These are phyloP conservation scores for Saturnia japonica DNA, from an alignment of 2,888 invertebrate species.

Conservation along the genomic window DNA sequence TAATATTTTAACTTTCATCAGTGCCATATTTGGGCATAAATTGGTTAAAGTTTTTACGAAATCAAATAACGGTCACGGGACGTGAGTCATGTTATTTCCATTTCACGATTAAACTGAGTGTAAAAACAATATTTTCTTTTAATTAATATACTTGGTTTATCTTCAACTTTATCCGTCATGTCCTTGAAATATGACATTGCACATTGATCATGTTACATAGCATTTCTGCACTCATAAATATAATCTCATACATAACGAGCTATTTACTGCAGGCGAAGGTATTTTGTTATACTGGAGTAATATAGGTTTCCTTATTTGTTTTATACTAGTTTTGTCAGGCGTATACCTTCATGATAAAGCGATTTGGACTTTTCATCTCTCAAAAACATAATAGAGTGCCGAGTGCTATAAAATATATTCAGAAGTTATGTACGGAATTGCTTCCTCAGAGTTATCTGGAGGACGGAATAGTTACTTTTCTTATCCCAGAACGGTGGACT, in stretches of 20 bases:
- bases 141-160: slow-evolving; percentile 24
- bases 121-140: background rate
- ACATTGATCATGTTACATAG: slow-evolving; percentile 42
- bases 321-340: background rate
- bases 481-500: too few relatives aligned
- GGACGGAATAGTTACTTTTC: too few relatives aligned
- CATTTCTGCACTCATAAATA: slow-evolving; percentile 39
- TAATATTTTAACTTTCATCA: too few relatives aligned
- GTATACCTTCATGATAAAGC: background rate
- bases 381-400: too few relatives aligned
- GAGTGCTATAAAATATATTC: too few relatives aligned
- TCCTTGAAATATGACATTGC: slow-evolving; percentile 50
- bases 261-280: background rate
- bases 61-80: background rate
- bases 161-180: slow-evolving; percentile 28
- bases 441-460: too few relatives aligned
- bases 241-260: background rate
- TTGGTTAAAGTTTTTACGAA: too few relatives aligned
- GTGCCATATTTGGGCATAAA: too few relatives aligned
- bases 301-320: background rate
- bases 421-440: too few relatives aligned
- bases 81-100: too few relatives aligned
- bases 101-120: background rate
- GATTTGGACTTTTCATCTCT: background rate
- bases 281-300: background rate